Evolutionary conservation across 2,797 vertebrate species (phyloP).

Genomic region (Pangasius sanitwongsei): DNA sequence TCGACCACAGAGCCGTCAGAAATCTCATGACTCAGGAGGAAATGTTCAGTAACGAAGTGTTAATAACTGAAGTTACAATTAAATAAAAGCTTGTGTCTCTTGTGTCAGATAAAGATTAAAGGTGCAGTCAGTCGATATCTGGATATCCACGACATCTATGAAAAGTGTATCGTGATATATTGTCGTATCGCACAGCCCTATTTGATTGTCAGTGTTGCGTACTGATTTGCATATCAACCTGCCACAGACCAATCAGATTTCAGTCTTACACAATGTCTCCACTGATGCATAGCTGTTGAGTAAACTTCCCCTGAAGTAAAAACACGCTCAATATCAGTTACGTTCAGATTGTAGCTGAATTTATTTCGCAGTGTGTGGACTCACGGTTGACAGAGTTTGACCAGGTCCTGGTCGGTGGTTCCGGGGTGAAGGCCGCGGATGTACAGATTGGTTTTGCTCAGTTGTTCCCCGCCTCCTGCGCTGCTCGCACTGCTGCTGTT

Average conservation of each 20-base stretch:
- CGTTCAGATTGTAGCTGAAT: no score
- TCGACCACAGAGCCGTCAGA: no score
- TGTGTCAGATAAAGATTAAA: no score
- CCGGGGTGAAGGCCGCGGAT: conserved; percentile 91
- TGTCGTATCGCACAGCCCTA: neutral
- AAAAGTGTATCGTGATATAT: neutral
- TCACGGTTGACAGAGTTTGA: conserved; percentile 95
- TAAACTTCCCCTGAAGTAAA: neutral
- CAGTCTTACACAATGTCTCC: neutral
- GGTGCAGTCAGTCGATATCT: no score
- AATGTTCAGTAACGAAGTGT: no score
- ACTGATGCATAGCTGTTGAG: neutral
- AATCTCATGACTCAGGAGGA: no score
- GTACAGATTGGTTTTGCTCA: conserved; percentile 95
- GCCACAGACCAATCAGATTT: neutral
- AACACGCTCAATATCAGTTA: neutral
- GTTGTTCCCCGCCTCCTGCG: conserved; percentile 81
- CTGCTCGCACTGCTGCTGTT: conserved; percentile 80
- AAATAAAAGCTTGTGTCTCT: no score
- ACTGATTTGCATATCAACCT: neutral
- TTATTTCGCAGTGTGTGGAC: conserved; percentile 56
- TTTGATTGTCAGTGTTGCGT: neutral
- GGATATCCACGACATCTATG: neutral
- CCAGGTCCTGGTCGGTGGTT: conserved; percentile 93
- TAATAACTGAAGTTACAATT: no score